These are phyloP conservation scores for Zele albiditarsus DNA, from an alignment of 2,888 invertebrate genomes.

Conservation along the genomic window DNA sequence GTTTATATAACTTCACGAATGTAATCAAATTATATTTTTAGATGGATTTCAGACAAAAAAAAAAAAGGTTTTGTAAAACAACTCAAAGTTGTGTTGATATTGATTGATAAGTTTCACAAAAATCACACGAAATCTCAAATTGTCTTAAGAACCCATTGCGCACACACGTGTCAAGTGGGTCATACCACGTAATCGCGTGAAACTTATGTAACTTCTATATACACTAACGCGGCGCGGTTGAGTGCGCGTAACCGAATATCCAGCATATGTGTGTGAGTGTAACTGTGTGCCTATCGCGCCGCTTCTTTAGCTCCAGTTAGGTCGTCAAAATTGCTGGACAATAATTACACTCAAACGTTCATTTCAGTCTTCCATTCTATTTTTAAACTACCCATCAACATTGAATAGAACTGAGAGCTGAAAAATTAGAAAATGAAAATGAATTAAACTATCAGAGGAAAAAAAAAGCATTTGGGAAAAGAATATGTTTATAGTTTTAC, in stretches of 20 bases:
- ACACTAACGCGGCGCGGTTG: slow-evolving; percentile 41
- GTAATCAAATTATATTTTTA: background rate
- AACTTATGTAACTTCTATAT: slow-evolving; percentile 47
- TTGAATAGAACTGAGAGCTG: background rate
- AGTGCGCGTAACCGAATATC: slow-evolving; percentile 52
- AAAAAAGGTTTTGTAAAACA: background rate
- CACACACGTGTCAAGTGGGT: slow-evolving; percentile 52
- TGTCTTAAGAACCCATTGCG: slow-evolving; percentile 30
- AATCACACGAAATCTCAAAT: slow-evolving; percentile 27
- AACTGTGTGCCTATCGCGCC: background rate
- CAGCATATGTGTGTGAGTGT: slow-evolving; percentile 11
- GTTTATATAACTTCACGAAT: background rate
- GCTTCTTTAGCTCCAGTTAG: slow-evolving; percentile 17
- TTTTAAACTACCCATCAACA: background rate
- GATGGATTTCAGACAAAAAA: background rate
- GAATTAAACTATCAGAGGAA: background rate
- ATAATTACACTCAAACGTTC: background rate
- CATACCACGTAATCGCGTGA: slow-evolving; percentile 51
- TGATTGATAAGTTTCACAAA: slow-evolving; percentile 15
- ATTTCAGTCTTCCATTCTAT: background rate
- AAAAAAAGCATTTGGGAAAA: background rate
- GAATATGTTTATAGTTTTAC: background rate
- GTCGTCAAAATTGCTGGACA: slow-evolving; percentile 6
- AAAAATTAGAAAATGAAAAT: background rate
- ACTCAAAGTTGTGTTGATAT: background rate